Evolutionary conservation across 1,140 invertebrate species (phyloP).

Genomic region (Bicyclus anynana): DNA sequence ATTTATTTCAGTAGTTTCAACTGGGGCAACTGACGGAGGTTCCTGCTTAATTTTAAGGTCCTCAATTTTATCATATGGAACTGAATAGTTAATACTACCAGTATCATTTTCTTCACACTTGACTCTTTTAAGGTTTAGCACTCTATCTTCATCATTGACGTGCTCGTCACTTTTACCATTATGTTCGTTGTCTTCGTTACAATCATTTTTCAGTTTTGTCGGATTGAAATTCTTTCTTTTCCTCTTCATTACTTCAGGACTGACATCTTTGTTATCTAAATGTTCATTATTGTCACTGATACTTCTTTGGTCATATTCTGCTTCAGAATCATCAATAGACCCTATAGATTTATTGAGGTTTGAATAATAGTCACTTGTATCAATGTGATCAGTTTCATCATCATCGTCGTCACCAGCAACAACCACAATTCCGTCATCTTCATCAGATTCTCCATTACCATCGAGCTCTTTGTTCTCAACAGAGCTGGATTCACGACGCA

Average conservation of each 20-base stretch:
- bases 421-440: conserved; percentile 81
- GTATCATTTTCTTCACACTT: conserved; percentile 49
- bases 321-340: conserved; percentile 77
- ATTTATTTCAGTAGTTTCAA: conserved; percentile 43
- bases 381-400: conserved; percentile 80
- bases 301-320: conserved; percentile 83
- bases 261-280: conserved; percentile 65
- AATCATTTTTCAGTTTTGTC: conserved; percentile 80
- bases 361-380: conserved; percentile 72
- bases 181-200: conserved; percentile 26
- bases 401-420: conserved; percentile 82
- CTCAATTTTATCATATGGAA: conserved; percentile 26
- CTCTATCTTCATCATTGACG: conserved; percentile 38
- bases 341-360: conserved; percentile 57
- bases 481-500: conserved; percentile 58
- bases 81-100: conserved; percentile 18
- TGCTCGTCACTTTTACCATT: conserved; percentile 30
- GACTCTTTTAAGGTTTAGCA: conserved; percentile 62
- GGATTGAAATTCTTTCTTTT: conserved; percentile 96
- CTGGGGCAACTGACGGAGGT: conserved; percentile 36
- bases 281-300: conserved; percentile 86
- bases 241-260: conserved; percentile 79
- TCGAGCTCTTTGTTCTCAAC: conserved; percentile 74
- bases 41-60: conserved; percentile 46
- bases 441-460: conserved; percentile 69